Evolutionary conservation across 2,797 vertebrate genomes (phyloP), one percentile per base, ranked within the genome.

Genomic region (Rhinogobio ventralis): DNA sequence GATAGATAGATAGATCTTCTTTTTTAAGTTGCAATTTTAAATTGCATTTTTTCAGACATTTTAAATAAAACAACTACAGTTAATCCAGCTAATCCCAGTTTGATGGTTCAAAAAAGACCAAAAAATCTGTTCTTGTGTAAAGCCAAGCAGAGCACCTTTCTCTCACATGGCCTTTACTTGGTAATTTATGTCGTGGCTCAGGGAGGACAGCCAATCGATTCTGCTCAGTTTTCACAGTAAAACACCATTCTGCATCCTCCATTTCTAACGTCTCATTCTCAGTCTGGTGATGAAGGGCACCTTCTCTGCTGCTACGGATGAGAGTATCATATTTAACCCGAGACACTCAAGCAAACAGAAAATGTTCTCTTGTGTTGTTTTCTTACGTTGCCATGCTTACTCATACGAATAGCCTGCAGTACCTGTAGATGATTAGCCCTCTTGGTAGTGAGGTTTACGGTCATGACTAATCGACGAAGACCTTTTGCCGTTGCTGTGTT

Each of bases 171-270:
- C 33, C n/a, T 10, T 80, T 88, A 79, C 79, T 89, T 85, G 7
- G 25, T 88, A 84, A 87, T 88, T 88, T 49, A 89, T 88, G 80
- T 64, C 49, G 42, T 68, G 64, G 25, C 57, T 78, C 66, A 85
- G 64, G n/a, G 42, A 73, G 51, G 57, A 86, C 77, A 68, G 79
- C 36, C 33, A 33, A 28, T 85, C 73, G 66, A 66, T 81, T 85
- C 76, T 71, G 83, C 81, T 88, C 81, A 75, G 64, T 67, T 88
- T 88, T 88, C 89, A 84, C 67, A 62, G 86, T 81, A 81, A 77
- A 81, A 81, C 82, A 67, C 30, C 62, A 28, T 57, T 83, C 42
- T 75, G 64, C 55, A 28, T 30, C 62, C 28, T 85, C 28, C 64
- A 82, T 81, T 87, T 78, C 77, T 42, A 80, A 36, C 45, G 17